Conservation (phyloP, 2,888 invertebrate genomes). For the Drosophila seclusa region DNA sequence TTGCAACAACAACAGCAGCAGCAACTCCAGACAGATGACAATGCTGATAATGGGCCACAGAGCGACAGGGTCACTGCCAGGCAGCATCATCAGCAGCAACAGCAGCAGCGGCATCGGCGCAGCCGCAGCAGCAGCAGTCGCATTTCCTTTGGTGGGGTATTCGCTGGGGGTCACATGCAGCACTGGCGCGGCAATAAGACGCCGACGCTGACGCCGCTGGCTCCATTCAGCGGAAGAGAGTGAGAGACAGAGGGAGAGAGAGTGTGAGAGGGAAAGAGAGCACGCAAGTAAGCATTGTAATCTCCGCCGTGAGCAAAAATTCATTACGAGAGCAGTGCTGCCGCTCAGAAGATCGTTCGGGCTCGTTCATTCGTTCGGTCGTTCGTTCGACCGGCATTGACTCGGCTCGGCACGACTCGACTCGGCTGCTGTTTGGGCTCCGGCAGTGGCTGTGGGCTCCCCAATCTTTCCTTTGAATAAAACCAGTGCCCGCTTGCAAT, state of each 20-base stretch:
- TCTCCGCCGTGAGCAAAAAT: slow-evolving; percentile 37
- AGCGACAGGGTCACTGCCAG: slow-evolving; percentile 40
- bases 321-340: slow-evolving; percentile 41
- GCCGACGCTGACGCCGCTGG: slow-evolving; percentile 32
- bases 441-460: slow-evolving; percentile 47
- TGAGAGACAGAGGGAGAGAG: background rate
- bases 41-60: slow-evolving; percentile 55
- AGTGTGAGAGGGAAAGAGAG: slow-evolving; percentile 18
- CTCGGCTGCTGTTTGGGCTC: slow-evolving; percentile 46
- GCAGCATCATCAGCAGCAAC: slow-evolving; percentile 12
- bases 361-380: slow-evolving; percentile 9
- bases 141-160: slow-evolving; percentile 58
- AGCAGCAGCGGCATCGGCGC: slow-evolving; percentile 14
- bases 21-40: slow-evolving; percentile 50
- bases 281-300: slow-evolving; percentile 17
- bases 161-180: slow-evolving; percentile 68
- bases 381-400: slow-evolving; percentile 36
- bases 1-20: slow-evolving; percentile 10
- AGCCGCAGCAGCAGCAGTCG: slow-evolving; percentile 21
- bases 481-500: slow-evolving; percentile 80
- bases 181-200: slow-evolving; percentile 52
- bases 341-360: slow-evolving; percentile 18
- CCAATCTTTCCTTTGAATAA: slow-evolving; percentile 79
- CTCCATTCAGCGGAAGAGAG: slow-evolving; percentile 30
- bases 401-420: slow-evolving; percentile 44